Conservation (phyloP, 2,888 invertebrate genomes). For the Zelleria hepariella region DNA sequence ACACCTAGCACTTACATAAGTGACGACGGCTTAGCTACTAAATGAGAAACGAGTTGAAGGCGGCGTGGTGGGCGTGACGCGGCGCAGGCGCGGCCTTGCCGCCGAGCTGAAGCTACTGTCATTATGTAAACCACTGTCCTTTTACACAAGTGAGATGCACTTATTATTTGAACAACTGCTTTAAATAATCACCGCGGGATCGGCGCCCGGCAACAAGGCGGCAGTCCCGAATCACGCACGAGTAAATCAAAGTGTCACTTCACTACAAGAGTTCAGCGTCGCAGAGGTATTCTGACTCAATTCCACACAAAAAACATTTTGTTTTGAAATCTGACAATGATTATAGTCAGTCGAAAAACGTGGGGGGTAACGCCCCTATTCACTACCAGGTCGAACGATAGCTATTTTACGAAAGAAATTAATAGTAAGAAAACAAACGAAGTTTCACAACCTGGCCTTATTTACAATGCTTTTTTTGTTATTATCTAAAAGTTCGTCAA, state of each 20-base stretch:
- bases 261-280: conserved; percentile 45
- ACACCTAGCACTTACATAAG: conserved; percentile 54
- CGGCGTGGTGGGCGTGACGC: neutral
- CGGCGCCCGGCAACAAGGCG: conserved; percentile 19
- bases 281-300: conserved; percentile 59
- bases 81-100: neutral
- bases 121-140: neutral
- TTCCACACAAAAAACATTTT: conserved; percentile 38
- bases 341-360: neutral
- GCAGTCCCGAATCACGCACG: conserved; percentile 30
- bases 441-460: conserved; percentile 69
- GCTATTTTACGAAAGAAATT: conserved; percentile 21
- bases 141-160: neutral
- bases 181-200: conserved; percentile 5
- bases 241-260: conserved; percentile 36
- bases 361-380: conserved; percentile 15
- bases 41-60: conserved; percentile 30
- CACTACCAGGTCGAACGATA: conserved; percentile 47
- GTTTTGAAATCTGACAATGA: conserved; percentile 9
- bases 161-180: neutral
- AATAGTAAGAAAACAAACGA: conserved; percentile 39
- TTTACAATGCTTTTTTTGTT: conserved; percentile 48
- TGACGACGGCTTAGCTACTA: conserved; percentile 47
- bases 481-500: conserved; percentile 24
- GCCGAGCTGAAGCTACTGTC: too few species aligned